Base-by-base conservation (phyloP, 2,888 invertebrate species). In the Merodon equestris region DNA sequence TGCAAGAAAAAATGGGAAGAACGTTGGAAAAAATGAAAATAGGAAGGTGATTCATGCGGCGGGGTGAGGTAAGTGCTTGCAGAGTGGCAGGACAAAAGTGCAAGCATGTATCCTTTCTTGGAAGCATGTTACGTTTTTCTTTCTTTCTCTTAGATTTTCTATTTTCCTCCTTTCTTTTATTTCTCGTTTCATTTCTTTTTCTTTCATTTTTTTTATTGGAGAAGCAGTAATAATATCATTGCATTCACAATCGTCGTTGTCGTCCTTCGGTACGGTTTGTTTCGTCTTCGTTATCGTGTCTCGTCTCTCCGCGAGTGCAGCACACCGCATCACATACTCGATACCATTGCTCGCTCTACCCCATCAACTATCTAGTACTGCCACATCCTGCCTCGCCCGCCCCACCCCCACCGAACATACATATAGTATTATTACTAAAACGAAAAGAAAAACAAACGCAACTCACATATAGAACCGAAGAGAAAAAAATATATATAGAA, bases 51-150 rank as follows among this genome's bases (percentile, higher is more conserved):
- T 70, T 54, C 70, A 63, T 63, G 54, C 63, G 68, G 73, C 67
- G 71, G 57, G 75, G 44, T 42, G 58, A 27, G 27, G 19, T 56
- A 19, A 14, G 5, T 42, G 14, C 42, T 13, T 27, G 27, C 18
- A 51, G 36, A 64, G 66, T 47, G 67, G 70, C 57, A 64, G 36
- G 70, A 75, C 27, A 67, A 67, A 72, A 77, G 70, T 75, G 75
- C 74, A 61, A 74, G 70, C 81, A 75, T 83, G 82, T 82, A 76
- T 83, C 82, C 82, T 81, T 83, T 83, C 83, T 83, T 72, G 81
- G 64, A 75, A 71, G 81, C 84, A 82, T 83, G 83, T 82, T 83
- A 85, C 86, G 83, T 84, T 85, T 64, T 64, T 18, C 66, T 19
- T 48, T 71, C 44, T 64, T 58, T 50, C 40, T 48, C 34, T 42